Evolutionary conservation across 2,888 invertebrate genomes (phyloP).

Genomic region (Romanomermis culicivorax): DNA sequence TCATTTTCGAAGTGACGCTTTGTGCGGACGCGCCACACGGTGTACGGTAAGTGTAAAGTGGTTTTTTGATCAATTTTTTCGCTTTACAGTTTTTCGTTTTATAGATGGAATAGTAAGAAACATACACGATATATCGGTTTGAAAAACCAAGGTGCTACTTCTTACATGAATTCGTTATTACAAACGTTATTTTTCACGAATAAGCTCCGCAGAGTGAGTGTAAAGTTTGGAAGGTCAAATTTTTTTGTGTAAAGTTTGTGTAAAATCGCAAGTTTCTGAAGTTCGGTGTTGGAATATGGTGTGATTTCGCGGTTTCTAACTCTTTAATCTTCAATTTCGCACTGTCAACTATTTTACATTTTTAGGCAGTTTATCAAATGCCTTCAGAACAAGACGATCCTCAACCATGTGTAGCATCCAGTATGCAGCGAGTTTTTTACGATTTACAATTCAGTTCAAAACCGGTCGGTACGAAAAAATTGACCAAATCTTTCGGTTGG

Average conservation of each 20-base stretch:
- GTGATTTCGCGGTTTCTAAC: too few species aligned
- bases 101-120: constrained; percentile 95
- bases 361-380: constrained; percentile 86
- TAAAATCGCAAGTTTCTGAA: too few species aligned
- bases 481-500: constrained; percentile 98
- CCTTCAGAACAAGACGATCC: constrained; percentile 95
- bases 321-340: too few species aligned
- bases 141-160: constrained; percentile 97
- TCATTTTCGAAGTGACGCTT: constrained; percentile 54
- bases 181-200: constrained; percentile 97
- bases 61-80: constrained; percentile 13
- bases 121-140: constrained; percentile 71
- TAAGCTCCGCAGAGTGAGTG: constrained; percentile 41
- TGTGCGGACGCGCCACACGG: constrained; percentile 40
- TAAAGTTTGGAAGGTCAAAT: too few species aligned
- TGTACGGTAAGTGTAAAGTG: constrained; percentile 30
- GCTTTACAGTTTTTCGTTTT: constrained; percentile 11
- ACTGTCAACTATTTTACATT: background rate
- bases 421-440: constrained; percentile 89
- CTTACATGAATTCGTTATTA: constrained; percentile 96
- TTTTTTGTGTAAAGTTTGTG: too few species aligned
- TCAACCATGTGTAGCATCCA: constrained; percentile 75
- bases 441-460: constrained; percentile 92
- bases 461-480: constrained; percentile 93
- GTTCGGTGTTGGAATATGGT: too few species aligned